These are phyloP conservation scores for Branchinecta sandiegonensis DNA, from an alignment of 2,888 invertebrate genomes.

Conservation along the genomic window DNA sequence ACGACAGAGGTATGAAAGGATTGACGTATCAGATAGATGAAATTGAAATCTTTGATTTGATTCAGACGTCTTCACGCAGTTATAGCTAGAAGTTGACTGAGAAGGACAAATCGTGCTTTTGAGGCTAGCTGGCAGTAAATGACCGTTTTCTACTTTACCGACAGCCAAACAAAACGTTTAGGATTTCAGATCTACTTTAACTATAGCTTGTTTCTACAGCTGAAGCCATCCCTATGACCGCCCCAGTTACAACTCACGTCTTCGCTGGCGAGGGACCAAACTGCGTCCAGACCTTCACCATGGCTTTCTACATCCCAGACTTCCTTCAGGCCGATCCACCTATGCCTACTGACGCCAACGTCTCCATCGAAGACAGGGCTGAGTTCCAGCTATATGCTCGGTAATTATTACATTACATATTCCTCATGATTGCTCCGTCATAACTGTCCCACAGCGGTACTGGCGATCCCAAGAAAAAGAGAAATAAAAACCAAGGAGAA, in stretches of 20 bases:
- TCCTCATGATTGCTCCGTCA: too few relatives aligned
- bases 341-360: neutral
- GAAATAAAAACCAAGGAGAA: too few relatives aligned
- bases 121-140: too few relatives aligned
- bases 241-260: slow-evolving; percentile 18
- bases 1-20: neutral
- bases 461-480: too few relatives aligned
- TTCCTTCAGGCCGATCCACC: slow-evolving; percentile 4
- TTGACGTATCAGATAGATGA: too few relatives aligned
- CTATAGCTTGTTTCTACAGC: neutral
- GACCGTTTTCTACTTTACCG: too few relatives aligned
- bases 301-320: slow-evolving; percentile 17
- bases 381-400: slow-evolving; percentile 16
- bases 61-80: too few relatives aligned
- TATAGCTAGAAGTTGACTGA: too few relatives aligned
- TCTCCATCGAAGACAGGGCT: slow-evolving; percentile 18
- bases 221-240: slow-evolving; percentile 16
- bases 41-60: too few relatives aligned
- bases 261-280: slow-evolving; percentile 17
- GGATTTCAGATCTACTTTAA: neutral
- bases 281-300: slow-evolving; percentile 18
- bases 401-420: neutral
- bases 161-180: too few relatives aligned
- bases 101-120: too few relatives aligned
- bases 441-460: too few relatives aligned